Conservation (phyloP, 1,140 invertebrate genomes). For the Papilio helenus region DNA sequence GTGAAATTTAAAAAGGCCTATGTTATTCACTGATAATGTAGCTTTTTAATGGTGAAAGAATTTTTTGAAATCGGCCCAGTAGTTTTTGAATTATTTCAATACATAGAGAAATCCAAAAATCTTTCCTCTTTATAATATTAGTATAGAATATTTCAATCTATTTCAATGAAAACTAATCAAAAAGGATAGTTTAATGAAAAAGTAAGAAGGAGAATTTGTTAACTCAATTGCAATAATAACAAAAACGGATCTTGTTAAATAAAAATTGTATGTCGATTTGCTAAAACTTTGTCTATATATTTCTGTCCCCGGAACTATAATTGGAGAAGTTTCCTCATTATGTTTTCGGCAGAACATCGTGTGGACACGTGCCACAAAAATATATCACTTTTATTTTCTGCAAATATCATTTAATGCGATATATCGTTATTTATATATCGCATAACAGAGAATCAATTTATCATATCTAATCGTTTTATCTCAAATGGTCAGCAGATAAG, state of each 20-base stretch:
- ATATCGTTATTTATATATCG: slow-evolving; percentile 12
- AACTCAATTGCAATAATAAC: not conserved
- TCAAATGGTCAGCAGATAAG: too few relatives aligned
- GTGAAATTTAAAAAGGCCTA: too few relatives aligned
- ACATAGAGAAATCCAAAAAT: too few relatives aligned
- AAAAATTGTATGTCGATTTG: slow-evolving; percentile 47
- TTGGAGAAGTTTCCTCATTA: slow-evolving; percentile 78
- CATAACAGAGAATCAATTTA: too few relatives aligned
- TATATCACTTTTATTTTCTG: slow-evolving; percentile 39
- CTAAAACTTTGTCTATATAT: slow-evolving; percentile 57
- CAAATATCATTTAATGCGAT: slow-evolving; percentile 24
- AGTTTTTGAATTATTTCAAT: too few relatives aligned
- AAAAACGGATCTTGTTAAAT: slow-evolving; percentile 44
- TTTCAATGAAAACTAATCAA: not conserved
- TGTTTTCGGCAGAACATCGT: slow-evolving; percentile 60
- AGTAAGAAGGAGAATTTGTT: not conserved
- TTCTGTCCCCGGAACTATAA: slow-evolving; percentile 68
- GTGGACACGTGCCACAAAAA: slow-evolving; percentile 33
- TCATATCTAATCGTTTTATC: too few relatives aligned
- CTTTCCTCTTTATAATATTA: too few relatives aligned
- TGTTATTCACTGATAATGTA: too few relatives aligned
- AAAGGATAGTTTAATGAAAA: not conserved
- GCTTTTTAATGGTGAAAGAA: too few relatives aligned
- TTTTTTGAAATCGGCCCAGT: too few relatives aligned
- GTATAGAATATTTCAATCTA: too few relatives aligned